phyloP scores from a whole-genome alignment of 1,140 invertebrate species.

The Spodoptera litura region DNA sequence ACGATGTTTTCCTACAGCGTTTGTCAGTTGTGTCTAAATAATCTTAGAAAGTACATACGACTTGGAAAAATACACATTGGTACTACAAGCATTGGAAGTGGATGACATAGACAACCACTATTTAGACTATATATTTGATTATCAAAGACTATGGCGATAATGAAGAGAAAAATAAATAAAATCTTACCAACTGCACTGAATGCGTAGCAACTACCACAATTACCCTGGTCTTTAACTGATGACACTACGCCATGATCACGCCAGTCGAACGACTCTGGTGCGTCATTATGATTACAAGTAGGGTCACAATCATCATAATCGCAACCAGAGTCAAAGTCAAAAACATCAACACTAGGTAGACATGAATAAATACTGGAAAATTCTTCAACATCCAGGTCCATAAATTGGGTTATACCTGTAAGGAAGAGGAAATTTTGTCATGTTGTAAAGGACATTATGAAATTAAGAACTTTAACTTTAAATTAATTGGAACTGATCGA shows the following conservation, averaged over 20 bases:
- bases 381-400: conserved; percentile 9
- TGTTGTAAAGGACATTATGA: neutral
- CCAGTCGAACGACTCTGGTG: conserved; percentile 28
- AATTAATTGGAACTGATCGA: too few species aligned
- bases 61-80: too few species aligned
- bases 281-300: neutral
- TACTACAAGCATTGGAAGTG: too few species aligned
- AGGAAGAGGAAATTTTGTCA: neutral
- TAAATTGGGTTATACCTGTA: conserved; percentile 27
- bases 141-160: too few species aligned
- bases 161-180: too few species aligned
- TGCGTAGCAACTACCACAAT: conserved; percentile 26
- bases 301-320: neutral
- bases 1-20: too few species aligned
- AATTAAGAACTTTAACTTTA: too few species aligned
- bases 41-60: too few species aligned
- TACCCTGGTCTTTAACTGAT: neutral
- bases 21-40: too few species aligned
- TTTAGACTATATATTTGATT: too few species aligned
- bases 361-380: neutral
- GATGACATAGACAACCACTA: too few species aligned
- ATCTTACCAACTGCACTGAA: conserved; percentile 12
- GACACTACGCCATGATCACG: neutral
- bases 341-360: neutral
- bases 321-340: neutral